Conservation (phyloP, 2,888 invertebrate species). For the Pterostichus niger region DNA sequence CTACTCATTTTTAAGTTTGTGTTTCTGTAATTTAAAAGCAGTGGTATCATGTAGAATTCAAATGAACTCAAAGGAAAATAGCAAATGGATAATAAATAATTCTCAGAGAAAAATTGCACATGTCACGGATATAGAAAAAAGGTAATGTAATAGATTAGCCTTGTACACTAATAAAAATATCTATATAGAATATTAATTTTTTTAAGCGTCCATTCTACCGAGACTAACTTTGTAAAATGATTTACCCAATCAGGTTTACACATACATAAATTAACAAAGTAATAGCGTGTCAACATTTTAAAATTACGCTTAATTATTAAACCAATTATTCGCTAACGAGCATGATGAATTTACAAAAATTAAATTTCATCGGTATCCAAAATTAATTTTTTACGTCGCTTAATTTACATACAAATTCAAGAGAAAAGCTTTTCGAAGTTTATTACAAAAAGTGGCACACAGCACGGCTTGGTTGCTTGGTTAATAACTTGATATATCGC, state of each 20-base stretch:
- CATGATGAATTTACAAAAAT: constrained; percentile 63
- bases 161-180: background rate
- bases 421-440: constrained; percentile 8
- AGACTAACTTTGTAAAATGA: constrained; percentile 19
- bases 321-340: constrained; percentile 65
- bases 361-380: constrained; percentile 59
- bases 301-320: constrained; percentile 63
- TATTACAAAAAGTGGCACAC: constrained; percentile 42
- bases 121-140: background rate
- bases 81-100: background rate
- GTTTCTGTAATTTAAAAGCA: no score
- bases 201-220: background rate
- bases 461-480: background rate
- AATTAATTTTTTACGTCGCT: constrained; percentile 57
- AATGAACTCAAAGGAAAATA: no score
- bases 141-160: background rate
- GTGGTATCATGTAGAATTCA: no score
- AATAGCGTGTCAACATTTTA: constrained; percentile 64
- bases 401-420: constrained; percentile 61
- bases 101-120: constrained; percentile 4
- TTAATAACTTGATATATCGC: constrained; percentile 52
- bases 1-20: no score
- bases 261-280: constrained; percentile 58
- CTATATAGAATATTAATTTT: constrained; percentile 12
- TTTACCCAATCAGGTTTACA: constrained; percentile 42